Evolutionary conservation across 2,113 vertebrate genomes (phyloP).

Genomic region (Catharus minimus): DNA sequence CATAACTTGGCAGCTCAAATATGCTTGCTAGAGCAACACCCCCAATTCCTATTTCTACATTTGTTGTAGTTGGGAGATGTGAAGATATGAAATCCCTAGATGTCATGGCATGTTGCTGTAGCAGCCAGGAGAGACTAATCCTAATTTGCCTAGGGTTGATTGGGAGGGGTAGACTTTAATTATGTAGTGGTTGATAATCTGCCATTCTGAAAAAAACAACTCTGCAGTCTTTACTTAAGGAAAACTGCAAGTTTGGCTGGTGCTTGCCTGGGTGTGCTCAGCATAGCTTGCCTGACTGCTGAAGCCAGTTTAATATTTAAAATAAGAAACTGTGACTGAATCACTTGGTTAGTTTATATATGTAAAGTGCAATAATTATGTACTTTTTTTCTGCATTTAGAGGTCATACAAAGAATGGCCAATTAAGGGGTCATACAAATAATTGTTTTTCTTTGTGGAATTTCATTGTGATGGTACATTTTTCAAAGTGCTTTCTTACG

Average conservation of each 20-base stretch:
- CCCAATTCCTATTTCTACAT: neutral
- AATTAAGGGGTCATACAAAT: neutral
- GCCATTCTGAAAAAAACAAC: slow-evolving; percentile 20
- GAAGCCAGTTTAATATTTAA: neutral
- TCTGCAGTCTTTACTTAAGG: neutral
- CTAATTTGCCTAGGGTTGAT: slow-evolving; percentile 41
- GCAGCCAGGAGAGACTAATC: slow-evolving; percentile 14
- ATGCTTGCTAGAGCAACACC: slow-evolving; percentile 1
- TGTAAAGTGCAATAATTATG: neutral
- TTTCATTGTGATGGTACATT: neutral
- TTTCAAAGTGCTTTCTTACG: slow-evolving; percentile 1
- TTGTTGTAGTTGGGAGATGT: slow-evolving; percentile 8
- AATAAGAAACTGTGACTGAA: neutral
- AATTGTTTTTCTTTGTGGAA: neutral
- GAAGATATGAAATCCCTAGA: slow-evolving; percentile 26
- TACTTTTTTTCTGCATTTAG: neutral
- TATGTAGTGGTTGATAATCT: slow-evolving; percentile 28
- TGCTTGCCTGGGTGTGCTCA: slow-evolving; percentile 14
- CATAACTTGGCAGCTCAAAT: neutral
- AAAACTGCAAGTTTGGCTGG: neutral
- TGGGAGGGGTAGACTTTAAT: slow-evolving; percentile 50
- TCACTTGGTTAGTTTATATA: neutral
- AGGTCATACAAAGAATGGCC: neutral
- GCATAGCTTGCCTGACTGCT: neutral
- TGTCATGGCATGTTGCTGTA: slow-evolving; percentile 22